Percentiles rank a stretch among this genome's conserved stretches.
Evolutionary conservation across 2,797 vertebrate species (phyloP).

Genomic region (Sebastes goodei): DNA sequence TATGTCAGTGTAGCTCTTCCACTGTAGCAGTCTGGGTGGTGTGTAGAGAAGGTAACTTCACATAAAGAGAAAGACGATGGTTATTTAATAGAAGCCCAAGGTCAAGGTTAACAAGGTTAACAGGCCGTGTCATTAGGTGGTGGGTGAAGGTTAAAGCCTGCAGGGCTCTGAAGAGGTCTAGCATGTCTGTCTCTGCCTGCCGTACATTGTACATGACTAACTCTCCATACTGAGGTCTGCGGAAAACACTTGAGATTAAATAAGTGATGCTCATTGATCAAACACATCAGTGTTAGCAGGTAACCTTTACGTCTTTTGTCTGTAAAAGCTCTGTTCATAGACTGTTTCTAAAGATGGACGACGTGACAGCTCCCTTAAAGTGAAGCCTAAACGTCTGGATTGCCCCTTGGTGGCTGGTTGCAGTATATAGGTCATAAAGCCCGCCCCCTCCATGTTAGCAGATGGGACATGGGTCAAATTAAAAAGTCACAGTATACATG

Average conservation of each 20-base stretch:
- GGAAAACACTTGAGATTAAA: background rate
- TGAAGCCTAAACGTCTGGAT: too few species aligned
- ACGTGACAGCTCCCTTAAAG: too few species aligned
- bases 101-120: background rate
- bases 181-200: background rate
- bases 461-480: too few species aligned
- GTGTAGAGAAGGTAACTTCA: background rate
- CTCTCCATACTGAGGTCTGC: background rate
- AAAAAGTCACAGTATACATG: too few species aligned
- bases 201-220: background rate
- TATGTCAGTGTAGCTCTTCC: background rate
- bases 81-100: background rate
- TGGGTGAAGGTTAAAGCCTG: constrained; percentile 2
- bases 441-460: fast-evolving
- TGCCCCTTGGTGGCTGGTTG: too few species aligned
- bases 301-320: background rate
- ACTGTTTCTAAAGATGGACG: too few species aligned
- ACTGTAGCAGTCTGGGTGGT: background rate
- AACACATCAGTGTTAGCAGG: background rate
- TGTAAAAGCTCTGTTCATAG: background rate
- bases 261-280: background rate
- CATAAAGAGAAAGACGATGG: background rate
- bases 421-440: too few species aligned
- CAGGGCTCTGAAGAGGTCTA: background rate
- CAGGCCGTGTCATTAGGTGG: background rate